Evolutionary conservation across 1,140 invertebrate species (phyloP), one percentile per base, ranked within the genome.

Genomic region (Drosophila lacertosa): DNA sequence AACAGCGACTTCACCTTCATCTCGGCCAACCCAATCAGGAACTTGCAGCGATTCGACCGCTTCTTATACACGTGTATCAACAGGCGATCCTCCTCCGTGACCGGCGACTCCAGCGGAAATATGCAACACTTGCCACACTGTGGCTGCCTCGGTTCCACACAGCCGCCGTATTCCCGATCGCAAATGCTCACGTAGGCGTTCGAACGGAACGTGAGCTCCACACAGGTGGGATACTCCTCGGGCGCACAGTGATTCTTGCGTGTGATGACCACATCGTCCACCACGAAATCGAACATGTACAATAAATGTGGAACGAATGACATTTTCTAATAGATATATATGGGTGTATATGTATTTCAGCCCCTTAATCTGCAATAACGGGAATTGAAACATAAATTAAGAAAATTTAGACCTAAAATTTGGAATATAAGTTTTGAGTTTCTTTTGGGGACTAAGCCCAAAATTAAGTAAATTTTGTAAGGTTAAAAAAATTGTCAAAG

Each of bases 281-380:
- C 64, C 45, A 90, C 77, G 44, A 90, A 89, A 53, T 91, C 89
- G 7, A 91, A 77, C 89, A 90, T 89, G 51, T 90, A 91, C n/a
- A 91, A 58, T 7, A 90, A 86, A 58, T 51, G 13, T 1, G 57
- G 37, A 3, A n/a, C 20, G n/a, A n/a, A n/a, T n/a, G n/a, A n/a
- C n/a, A n/a, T n/a, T n/a, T n/a, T n/a, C n/a, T n/a, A n/a, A n/a
- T n/a, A n/a, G n/a, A n/a, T n/a, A n/a, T n/a, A n/a, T n/a, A n/a
- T n/a, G n/a, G n/a, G n/a, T n/a, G n/a, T n/a, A n/a, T n/a, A n/a
- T n/a, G n/a, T n/a, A n/a, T n/a, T n/a, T n/a, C n/a, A n/a, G n/a
- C n/a, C n/a, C n/a, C n/a, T n/a, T n/a, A n/a, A n/a, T n/a, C n/a
- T n/a, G n/a, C n/a, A n/a, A n/a, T n/a, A n/a, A n/a, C n/a, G n/a